Evolutionary conservation across 2,797 vertebrate genomes (phyloP), one percentile per base, ranked within the genome.

Genomic region (Microctenopoma stevenorrisi): DNA sequence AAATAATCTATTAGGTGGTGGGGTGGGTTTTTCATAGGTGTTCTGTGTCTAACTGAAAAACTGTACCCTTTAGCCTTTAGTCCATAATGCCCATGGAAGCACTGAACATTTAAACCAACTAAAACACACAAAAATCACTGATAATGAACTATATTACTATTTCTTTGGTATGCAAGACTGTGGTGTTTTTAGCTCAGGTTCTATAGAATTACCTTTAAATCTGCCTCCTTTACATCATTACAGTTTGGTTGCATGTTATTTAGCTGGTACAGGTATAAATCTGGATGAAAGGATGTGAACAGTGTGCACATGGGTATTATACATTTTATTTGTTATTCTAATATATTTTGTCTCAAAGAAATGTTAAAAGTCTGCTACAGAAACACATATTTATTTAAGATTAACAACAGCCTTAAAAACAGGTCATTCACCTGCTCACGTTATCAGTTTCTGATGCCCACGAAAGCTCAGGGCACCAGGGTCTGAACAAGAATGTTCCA

Each of bases 351-450:
- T 37, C 5, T 5, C 15, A 15, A 43, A 15, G 14, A 43, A 43
- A 4, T 5, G 1, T 12, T 69, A 49, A 66, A 71, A 75, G 25
- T 18, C 18, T 30, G 42, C 47, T 44, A 42, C 7, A 48, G 33
- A 64, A 38, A 68, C 47, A 55, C 42, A 40, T 14, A 44, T 71
- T 79, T 70, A 60, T 79, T 22, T 76, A 78, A 79, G 85, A 62
- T 79, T 82, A 56, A 48, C 77, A 76, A 30, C n/a, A 13, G 57
- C 62, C 16, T 70, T 65, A 74, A 83, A 82, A 83, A 80, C 48
- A 35, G 46, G 66, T 49, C 43, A 25, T 50, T 83, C 78, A 82
- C 72, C 82, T 79, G 57, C 61, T 67, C 70, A 72, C 76, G 71
- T 80, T 65, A 37, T 37, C 2, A 37, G 37, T 37, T 37, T 10